Evolutionary conservation across 2,888 invertebrate genomes (phyloP).

Genomic region (Liposcelis brunnea): DNA sequence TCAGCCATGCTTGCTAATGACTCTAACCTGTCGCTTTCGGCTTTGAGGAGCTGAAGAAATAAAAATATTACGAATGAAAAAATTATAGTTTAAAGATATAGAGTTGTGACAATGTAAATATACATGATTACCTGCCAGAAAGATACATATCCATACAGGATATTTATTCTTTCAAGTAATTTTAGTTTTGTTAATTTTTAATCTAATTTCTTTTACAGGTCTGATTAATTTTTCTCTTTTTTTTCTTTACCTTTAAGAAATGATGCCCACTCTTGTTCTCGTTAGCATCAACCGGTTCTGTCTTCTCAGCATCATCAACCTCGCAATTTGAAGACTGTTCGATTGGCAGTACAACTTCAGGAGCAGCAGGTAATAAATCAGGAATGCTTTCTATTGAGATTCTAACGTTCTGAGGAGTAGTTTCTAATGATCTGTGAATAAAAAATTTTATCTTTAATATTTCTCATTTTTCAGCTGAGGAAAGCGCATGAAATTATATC

Average conservation of each 20-base stretch:
- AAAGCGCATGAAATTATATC: not conserved
- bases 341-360: constrained; percentile 27
- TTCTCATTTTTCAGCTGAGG: not conserved
- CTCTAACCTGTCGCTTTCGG: constrained; percentile 52
- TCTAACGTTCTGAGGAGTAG: no score
- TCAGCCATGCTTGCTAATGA: constrained; percentile 49
- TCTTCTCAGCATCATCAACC: constrained; percentile 2
- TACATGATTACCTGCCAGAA: no score
- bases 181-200: not conserved
- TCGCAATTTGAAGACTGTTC: not conserved
- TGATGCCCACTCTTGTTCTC: constrained; percentile 55
- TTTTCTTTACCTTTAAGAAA: constrained; percentile 40
- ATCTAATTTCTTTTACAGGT: not conserved
- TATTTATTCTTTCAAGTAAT: no score
- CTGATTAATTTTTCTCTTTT: not conserved
- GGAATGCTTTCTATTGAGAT: constrained; percentile 21
- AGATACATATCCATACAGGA: no score
- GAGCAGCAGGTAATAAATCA: constrained; percentile 29
- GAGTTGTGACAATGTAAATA: no score
- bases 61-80: not conserved
- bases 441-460: not conserved
- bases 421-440: no score
- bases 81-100: no score
- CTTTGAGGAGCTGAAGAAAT: constrained; percentile 39
- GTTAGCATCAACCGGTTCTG: constrained; percentile 15